These are phyloP conservation scores for Mobula birostris DNA, from an alignment of 2,113 vertebrate genomes.

Conservation along the genomic window DNA sequence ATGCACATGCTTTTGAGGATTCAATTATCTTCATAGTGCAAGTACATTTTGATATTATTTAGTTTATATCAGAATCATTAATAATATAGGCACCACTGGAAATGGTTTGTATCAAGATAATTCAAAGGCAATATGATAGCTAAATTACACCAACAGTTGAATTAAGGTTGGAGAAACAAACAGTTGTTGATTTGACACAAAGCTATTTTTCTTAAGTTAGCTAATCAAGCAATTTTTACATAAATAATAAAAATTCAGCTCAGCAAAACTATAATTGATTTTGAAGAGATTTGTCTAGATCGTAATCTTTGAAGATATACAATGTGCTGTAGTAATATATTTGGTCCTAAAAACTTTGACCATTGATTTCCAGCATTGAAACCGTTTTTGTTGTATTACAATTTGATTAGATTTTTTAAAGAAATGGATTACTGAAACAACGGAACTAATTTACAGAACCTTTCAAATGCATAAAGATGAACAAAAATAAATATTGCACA, in stretches of 20 bases:
- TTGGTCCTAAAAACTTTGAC: not conserved
- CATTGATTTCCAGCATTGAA: not conserved
- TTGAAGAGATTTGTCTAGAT: not conserved
- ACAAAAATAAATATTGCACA: not conserved
- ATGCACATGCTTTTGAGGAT: not conserved
- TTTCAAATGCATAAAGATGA: not conserved
- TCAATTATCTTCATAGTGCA: not conserved
- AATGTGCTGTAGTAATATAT: no score
- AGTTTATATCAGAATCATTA: not conserved
- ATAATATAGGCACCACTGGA: slow-evolving; percentile 13
- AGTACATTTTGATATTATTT: not conserved
- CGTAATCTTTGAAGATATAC: not conserved
- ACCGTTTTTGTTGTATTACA: not conserved
- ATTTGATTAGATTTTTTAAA: not conserved
- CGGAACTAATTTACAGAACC: not conserved
- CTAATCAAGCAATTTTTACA: not conserved
- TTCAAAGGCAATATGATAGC: not conserved
- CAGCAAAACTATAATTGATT: not conserved
- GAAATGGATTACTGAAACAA: not conserved
- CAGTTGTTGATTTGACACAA: not conserved
- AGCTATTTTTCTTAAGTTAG: not conserved
- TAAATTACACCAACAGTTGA: not conserved
- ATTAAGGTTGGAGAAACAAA: not conserved
- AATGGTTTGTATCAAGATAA: not conserved
- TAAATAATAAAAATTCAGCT: not conserved